phyloP scores from a whole-genome alignment of 2,113 vertebrate species.

The Orthochromis malagaraziensis region DNA sequence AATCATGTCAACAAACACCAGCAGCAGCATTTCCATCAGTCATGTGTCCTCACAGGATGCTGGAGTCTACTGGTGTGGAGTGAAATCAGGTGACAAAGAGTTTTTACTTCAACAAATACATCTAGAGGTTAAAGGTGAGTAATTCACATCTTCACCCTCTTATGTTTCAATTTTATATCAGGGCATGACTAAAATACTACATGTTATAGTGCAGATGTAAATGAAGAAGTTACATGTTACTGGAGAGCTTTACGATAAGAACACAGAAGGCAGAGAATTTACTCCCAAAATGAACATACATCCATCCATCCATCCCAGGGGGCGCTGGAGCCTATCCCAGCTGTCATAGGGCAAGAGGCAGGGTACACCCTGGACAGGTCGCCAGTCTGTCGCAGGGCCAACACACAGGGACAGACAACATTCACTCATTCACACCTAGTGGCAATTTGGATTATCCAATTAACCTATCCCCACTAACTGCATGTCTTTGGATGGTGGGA shows the following conservation, averaged over 20 bases:
- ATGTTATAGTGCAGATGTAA: neutral
- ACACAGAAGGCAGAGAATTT: fast-evolving
- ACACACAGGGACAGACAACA: too few relatives aligned
- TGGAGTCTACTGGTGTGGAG: constrained; percentile 20
- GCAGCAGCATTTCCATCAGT: neutral
- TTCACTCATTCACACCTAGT: too few relatives aligned
- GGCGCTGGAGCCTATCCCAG: too few relatives aligned
- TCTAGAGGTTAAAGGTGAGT: neutral
- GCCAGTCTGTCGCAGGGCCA: too few relatives aligned
- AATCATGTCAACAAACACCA: neutral
- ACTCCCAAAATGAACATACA: neutral
- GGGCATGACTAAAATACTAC: neutral
- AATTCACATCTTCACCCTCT: neutral
- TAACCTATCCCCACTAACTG: too few relatives aligned
- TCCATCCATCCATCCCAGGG: too few relatives aligned
- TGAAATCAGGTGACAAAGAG: fast-evolving
- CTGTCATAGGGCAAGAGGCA: too few relatives aligned
- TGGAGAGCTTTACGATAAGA: fast-evolving
- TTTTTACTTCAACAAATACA: neutral
- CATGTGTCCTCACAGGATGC: neutral
- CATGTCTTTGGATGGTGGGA: too few relatives aligned
- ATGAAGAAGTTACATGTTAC: neutral
- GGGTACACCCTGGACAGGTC: too few relatives aligned
- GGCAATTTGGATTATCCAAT: too few relatives aligned
- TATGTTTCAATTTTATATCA: neutral